These are phyloP conservation scores for Sebastes minor DNA, from an alignment of 2,797 vertebrate species.

Conservation along the genomic window DNA sequence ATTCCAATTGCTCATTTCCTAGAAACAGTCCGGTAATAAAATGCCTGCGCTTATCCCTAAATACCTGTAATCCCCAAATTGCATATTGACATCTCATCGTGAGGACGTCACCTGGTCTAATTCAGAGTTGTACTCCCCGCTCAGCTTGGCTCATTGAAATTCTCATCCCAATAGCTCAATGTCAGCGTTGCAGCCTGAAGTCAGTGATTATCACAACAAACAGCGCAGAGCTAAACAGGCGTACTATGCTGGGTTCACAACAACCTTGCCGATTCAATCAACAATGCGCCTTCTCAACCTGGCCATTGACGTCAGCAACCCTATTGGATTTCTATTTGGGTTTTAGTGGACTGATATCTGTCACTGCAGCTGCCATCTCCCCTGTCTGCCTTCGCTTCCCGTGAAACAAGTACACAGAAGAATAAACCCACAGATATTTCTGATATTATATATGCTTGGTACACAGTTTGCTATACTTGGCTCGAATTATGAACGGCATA, in stretches of 20 bases:
- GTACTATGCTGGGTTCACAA: conserved; percentile 4
- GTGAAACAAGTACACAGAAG: background rate
- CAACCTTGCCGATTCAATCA: conserved; percentile 36
- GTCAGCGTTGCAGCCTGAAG: conserved; percentile 26
- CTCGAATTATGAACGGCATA: background rate
- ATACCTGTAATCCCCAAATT: background rate
- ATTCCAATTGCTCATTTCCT: background rate
- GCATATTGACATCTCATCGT: conserved; percentile 10
- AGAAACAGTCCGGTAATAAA: background rate
- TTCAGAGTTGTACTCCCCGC: background rate
- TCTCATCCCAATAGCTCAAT: background rate
- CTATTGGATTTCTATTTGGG: conserved; percentile 45
- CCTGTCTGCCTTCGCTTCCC: conserved; percentile 20
- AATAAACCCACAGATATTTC: background rate
- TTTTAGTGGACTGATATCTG: conserved; percentile 33
- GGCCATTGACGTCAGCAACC: conserved; percentile 49
- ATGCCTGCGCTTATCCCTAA: background rate
- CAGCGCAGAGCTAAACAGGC: background rate
- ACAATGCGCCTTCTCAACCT: conserved; percentile 22
- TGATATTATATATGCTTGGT: background rate
- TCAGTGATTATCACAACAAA: conserved; percentile 28
- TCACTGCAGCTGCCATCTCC: background rate
- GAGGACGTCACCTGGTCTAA: conserved; percentile 9
- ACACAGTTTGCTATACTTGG: background rate
- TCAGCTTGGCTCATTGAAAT: conserved; percentile 14